These are phyloP conservation scores for Desoria tigrina DNA, from an alignment of 2,888 invertebrate genomes.

Conservation along the genomic window DNA sequence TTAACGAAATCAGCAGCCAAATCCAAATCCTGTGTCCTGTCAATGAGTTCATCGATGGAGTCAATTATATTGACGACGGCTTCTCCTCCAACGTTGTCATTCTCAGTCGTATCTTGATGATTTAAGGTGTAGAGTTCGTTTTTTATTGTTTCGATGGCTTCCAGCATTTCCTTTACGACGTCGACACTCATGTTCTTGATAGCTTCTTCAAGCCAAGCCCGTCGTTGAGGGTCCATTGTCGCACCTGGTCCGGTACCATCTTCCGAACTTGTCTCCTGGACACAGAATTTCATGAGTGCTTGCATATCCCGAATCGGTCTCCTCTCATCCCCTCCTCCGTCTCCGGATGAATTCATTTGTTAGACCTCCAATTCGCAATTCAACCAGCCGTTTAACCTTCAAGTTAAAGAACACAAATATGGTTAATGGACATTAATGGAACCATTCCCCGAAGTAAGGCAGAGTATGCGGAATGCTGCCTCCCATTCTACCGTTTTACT, in stretches of 20 bases:
- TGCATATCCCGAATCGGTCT: conserved; percentile 7
- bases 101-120: neutral
- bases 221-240: neutral
- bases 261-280: neutral
- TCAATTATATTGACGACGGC: neutral
- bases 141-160: neutral
- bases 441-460: neutral
- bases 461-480: no score
- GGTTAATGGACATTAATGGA: neutral
- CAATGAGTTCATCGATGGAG: neutral
- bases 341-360: neutral
- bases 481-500: no score
- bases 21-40: conserved; percentile 11
- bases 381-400: no score
- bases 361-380: neutral
- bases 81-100: neutral
- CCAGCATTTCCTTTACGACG: neutral
- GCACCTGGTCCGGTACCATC: neutral
- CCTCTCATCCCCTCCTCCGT: neutral
- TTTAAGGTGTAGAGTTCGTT: neutral
- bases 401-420: no score
- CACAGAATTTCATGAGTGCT: conserved; percentile 1
- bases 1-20: conserved; percentile 11
- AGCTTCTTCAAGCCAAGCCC: conserved; percentile 16
- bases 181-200: conserved; percentile 5